Percentiles rank a stretch among this genome's conserved stretches.
phyloP scores from a whole-genome alignment of 2,888 invertebrate species.

The Crematogaster levior region DNA sequence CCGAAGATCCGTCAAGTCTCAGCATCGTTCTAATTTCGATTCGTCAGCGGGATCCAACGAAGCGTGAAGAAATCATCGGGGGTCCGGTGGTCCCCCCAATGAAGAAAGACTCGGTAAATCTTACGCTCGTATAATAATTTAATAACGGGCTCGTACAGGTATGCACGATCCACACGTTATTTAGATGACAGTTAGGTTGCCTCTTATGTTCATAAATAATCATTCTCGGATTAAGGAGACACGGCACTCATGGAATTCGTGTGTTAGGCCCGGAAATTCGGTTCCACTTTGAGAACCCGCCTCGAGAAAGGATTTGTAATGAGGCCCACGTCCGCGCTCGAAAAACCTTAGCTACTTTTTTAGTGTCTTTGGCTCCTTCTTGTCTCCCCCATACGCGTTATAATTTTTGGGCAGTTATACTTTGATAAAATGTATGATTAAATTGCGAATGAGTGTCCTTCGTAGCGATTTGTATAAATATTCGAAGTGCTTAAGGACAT shows the following conservation, averaged over 20 bases:
- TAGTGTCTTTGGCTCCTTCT: background rate
- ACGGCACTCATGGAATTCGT: conserved; percentile 61
- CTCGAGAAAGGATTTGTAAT: conserved; percentile 38
- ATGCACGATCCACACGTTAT: conserved; percentile 72
- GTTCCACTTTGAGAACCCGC: conserved; percentile 60
- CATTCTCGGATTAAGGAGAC: conserved; percentile 79
- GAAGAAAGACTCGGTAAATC: conserved; percentile 81
- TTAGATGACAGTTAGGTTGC: conserved; percentile 72
- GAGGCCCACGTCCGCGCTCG: conserved; percentile 4
- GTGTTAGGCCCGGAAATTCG: conserved; percentile 67
- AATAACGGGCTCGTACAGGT: conserved; percentile 77
- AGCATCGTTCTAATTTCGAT: conserved; percentile 64
- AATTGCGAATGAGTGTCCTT: background rate
- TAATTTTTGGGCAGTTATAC: background rate
- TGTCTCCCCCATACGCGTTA: background rate
- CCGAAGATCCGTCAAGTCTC: background rate
- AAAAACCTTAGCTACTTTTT: conserved; percentile 25
- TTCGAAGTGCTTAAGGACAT: background rate
- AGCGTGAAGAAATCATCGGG: conserved; percentile 61
- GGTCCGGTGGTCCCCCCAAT: conserved; percentile 69
- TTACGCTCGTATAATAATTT: conserved; percentile 81
- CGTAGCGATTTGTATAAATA: background rate
- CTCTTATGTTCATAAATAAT: conserved; percentile 83
- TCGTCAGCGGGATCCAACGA: conserved; percentile 54
- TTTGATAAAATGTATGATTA: conserved; percentile 1